Percentiles rank a stretch among this genome's conserved stretches.
Conservation (phyloP, 1,140 invertebrate genomes). For the Drosophila parvula region DNA sequence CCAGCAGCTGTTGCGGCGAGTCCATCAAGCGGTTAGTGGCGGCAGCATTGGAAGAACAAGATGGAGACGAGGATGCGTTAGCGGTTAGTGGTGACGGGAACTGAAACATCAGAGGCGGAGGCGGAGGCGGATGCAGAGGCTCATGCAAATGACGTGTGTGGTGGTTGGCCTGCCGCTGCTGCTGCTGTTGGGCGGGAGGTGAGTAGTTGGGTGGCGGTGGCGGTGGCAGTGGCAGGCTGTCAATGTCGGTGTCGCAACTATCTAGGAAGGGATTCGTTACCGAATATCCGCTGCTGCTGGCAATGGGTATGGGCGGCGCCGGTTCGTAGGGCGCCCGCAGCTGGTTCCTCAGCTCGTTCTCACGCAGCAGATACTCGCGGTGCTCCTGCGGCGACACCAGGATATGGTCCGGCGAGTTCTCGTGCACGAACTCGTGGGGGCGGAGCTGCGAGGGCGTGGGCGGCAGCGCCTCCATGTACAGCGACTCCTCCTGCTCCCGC, state of each 20-base stretch:
- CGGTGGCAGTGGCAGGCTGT: conserved; percentile 78
- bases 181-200: conserved; percentile 54
- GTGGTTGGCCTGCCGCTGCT: conserved; percentile 19
- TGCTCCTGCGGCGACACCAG: conserved; percentile 79
- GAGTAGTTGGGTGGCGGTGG: conserved; percentile 65
- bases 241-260: conserved; percentile 77
- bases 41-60: conserved; percentile 50
- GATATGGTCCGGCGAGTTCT: conserved; percentile 81
- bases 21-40: conserved; percentile 71
- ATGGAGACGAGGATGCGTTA: conserved; percentile 79
- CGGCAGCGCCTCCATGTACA: conserved; percentile 75
- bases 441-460: conserved; percentile 62
- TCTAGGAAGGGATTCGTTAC: conserved; percentile 83
- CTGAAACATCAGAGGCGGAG: conserved; percentile 23
- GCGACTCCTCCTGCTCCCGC: conserved; percentile 56
- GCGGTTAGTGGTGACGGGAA: conserved; percentile 66
- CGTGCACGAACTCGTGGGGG: conserved; percentile 73
- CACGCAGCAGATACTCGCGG: conserved; percentile 76
- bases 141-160: conserved; percentile 70
- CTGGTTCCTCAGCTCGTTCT: conserved; percentile 82
- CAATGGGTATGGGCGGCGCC: conserved; percentile 72
- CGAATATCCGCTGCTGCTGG: conserved; percentile 57
- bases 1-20: conserved; percentile 57
- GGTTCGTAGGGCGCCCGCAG: conserved; percentile 69
- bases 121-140: conserved; percentile 25